Evolutionary conservation across 2,113 vertebrate genomes (phyloP).

Genomic region (Meleagris gallopavo): DNA sequence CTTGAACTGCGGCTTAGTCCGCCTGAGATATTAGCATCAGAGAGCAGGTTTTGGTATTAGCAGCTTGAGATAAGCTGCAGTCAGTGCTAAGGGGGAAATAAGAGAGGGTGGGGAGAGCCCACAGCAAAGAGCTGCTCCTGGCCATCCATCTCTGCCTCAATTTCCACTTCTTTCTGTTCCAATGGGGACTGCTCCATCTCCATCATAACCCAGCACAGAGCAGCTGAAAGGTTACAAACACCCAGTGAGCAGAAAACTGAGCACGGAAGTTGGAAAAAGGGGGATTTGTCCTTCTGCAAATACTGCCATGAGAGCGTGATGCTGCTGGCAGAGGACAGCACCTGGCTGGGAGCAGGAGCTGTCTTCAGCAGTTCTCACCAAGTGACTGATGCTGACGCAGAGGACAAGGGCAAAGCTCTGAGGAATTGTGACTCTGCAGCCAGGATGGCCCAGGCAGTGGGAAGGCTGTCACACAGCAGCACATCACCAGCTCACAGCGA

Average conservation of each 20-base stretch:
- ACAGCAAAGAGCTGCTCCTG: not conserved
- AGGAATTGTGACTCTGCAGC: not conserved
- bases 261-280: not conserved
- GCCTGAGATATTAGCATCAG: not conserved
- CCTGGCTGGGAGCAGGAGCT: not conserved
- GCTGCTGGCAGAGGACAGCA: not conserved
- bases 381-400: not conserved
- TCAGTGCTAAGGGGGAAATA: not conserved
- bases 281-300: not conserved
- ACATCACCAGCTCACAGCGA: not conserved
- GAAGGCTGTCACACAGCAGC: not conserved
- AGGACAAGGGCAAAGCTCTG: not conserved
- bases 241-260: not conserved
- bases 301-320: not conserved
- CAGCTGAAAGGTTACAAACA: not conserved
- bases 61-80: not conserved
- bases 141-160: not conserved
- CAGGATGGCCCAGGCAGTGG: not conserved
- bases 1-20: conserved; percentile 13
- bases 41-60: not conserved
- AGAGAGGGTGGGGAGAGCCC: not conserved
- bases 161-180: not conserved
- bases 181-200: not conserved
- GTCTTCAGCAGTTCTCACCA: not conserved
- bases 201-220: not conserved